Percentiles rank a stretch among this genome's conserved stretches.
These are phyloP conservation scores for Philypnodon macrostomus DNA, from an alignment of 2,797 vertebrate genomes.

Conservation along the genomic window DNA sequence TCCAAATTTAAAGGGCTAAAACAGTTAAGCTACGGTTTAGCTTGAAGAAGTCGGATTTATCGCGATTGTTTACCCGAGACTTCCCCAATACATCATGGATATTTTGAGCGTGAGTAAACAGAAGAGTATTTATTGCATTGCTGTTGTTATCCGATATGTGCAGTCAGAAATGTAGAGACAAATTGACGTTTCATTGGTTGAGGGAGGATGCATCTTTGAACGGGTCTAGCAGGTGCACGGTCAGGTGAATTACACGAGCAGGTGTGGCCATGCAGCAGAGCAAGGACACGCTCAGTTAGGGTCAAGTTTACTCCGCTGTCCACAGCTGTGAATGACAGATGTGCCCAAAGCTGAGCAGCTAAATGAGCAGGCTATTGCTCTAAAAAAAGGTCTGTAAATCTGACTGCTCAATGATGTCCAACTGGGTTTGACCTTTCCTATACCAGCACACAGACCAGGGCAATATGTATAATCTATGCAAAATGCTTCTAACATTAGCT, in stretches of 20 bases:
- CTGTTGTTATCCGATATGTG: slow-evolving; percentile 7
- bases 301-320: not conserved
- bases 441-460: too few relatives aligned
- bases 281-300: not conserved
- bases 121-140: slow-evolving; percentile 35
- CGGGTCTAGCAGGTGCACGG: slow-evolving; percentile 16
- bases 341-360: too few relatives aligned
- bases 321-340: slow-evolving; percentile 1
- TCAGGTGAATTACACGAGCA: slow-evolving; percentile 10
- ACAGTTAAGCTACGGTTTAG: slow-evolving; percentile 12
- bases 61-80: slow-evolving; percentile 2
- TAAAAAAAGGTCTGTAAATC: too few relatives aligned
- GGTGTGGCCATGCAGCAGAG: slow-evolving; percentile 33
- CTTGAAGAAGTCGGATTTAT: slow-evolving; percentile 16
- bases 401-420: too few relatives aligned
- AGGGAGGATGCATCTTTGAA: not conserved
- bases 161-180: not conserved
- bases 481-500: too few relatives aligned
- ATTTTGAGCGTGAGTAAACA: slow-evolving; percentile 49
- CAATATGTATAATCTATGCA: too few relatives aligned
- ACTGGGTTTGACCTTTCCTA: too few relatives aligned
- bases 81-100: slow-evolving; percentile 35
- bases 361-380: too few relatives aligned
- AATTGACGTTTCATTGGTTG: not conserved
- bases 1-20: slow-evolving; percentile 30